A percentile compares a stretch with the other conserved stretches of the same genome.
Conservation (phyloP, 2,113 vertebrate genomes). For the Onychostruthus taczanowskii region DNA sequence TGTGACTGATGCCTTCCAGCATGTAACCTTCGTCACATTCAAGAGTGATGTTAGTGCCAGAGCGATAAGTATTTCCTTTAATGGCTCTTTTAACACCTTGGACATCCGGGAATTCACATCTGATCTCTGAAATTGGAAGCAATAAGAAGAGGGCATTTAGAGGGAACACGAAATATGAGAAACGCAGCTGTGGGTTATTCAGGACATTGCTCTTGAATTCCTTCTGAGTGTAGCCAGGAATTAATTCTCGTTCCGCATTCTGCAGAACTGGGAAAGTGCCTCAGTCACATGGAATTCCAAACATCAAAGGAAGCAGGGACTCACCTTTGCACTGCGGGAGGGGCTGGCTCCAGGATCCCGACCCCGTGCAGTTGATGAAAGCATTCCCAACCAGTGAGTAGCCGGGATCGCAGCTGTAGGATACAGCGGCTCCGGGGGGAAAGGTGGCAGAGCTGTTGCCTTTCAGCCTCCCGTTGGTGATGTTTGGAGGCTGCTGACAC, state of each 20-base stretch:
- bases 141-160: not conserved
- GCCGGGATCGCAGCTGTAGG: slow-evolving; percentile 64
- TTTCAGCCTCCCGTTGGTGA: slow-evolving; percentile 41
- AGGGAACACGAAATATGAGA: not conserved
- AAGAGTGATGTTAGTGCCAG: slow-evolving; percentile 43
- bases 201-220: not conserved
- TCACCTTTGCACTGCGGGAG: slow-evolving; percentile 17
- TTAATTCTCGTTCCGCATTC: not conserved
- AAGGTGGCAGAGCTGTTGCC: not conserved
- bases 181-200: not conserved
- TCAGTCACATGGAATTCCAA: not conserved
- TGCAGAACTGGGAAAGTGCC: not conserved
- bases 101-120: slow-evolving; percentile 44
- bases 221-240: not conserved
- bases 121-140: slow-evolving; percentile 33
- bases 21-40: slow-evolving; percentile 54
- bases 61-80: not conserved
- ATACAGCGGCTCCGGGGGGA: slow-evolving; percentile 25
- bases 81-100: slow-evolving; percentile 48
- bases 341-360: slow-evolving; percentile 61
- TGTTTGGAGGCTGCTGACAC: slow-evolving; percentile 37
- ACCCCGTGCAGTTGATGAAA: slow-evolving; percentile 9
- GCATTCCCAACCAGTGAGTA: slow-evolving; percentile 39
- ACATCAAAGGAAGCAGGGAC: not conserved
- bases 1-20: slow-evolving; percentile 42